A percentile compares a stretch with the other conserved stretches of the same genome.
These are phyloP conservation scores for Ferdinandea cuprea DNA, from an alignment of 2,888 invertebrate species.

Conservation along the genomic window DNA sequence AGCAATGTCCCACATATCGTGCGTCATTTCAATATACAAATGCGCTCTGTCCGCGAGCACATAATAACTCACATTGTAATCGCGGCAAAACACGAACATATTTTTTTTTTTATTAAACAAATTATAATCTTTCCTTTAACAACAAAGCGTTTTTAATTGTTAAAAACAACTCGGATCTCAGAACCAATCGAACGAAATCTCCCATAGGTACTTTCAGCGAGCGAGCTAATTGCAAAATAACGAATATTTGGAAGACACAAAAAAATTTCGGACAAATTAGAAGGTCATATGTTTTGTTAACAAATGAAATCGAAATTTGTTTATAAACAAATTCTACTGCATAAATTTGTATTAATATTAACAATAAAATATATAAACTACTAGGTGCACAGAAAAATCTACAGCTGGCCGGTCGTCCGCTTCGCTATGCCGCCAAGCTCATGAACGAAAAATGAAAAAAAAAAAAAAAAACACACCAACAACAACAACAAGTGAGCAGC, in stretches of 20 bases:
- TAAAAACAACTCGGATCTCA: constrained; percentile 69
- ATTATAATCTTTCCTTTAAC: constrained; percentile 26
- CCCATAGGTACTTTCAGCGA: background rate
- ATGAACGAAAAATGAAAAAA: too few species aligned
- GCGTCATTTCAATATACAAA: background rate
- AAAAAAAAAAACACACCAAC: constrained; percentile 54
- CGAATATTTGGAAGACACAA: constrained; percentile 2
- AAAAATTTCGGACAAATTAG: constrained; percentile 31
- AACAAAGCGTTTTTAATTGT: constrained; percentile 66
- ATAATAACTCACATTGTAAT: constrained; percentile 1
- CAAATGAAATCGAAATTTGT: constrained; percentile 68
- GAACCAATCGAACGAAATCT: constrained; percentile 38
- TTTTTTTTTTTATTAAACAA: constrained; percentile 34
- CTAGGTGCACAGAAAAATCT: constrained; percentile 69
- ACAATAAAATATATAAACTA: constrained; percentile 77
- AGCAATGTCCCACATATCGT: background rate
- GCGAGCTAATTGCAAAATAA: too few species aligned
- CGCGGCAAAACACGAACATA: constrained; percentile 21
- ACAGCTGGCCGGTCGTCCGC: constrained; percentile 57
- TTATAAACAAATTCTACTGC: constrained; percentile 69
- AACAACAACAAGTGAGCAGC: constrained; percentile 36
- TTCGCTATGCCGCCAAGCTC: constrained; percentile 55
- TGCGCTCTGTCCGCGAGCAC: background rate
- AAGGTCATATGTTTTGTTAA: constrained; percentile 53
- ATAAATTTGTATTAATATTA: constrained; percentile 75